Evolutionary conservation across 2,888 invertebrate genomes (phyloP), one percentile per base, ranked within the genome.

Genomic region (Melanostoma scalare): DNA sequence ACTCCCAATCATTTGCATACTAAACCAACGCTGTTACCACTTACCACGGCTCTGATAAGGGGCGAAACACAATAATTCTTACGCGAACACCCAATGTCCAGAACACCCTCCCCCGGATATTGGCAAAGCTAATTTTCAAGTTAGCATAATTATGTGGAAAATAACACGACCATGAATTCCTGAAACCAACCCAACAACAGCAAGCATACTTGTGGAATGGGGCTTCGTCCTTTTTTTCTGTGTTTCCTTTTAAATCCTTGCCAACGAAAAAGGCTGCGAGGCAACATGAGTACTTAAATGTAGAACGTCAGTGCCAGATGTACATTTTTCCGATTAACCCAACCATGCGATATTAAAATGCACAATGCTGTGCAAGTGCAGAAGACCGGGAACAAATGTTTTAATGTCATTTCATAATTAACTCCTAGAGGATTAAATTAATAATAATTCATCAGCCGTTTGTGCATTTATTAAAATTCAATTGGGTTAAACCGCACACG

Each of bases 321-420:
- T 8, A 55, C 31, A 35, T 46, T 48, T 72, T 30, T 9, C 42
- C 46, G 52, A 52, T 52, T 46, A 20, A 67, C 52, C 44, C 46
- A 72, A 6, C 61, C 44, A 52, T 46, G 38, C 60, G 40, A 35
- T 40, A 65, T 50, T 63, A n/a, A 56, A 56, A 69, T 52, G 20
- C 35, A 44, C 40, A 52, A 38, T 48, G 30, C 69, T n/a, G 53
- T 0, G 38, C 55, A 50, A 48, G 60, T 76, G 61, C 40, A 71
- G 36, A 52, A 46, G 74, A 60, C 76, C 50, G 38, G 31, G 42
- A 56, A 58, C 60, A 68, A 82, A 73, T 78, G 60, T 48, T 82
- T 60, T 52, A 82, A 74, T 78, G 82, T 69, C 72, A 84, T 78
- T 78, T 84, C 69, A 84, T 78, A 78, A 84, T 84, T 84, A 84